Evolutionary conservation across 1,140 invertebrate species (phyloP).

Genomic region (Elymnias hypermnestra): DNA sequence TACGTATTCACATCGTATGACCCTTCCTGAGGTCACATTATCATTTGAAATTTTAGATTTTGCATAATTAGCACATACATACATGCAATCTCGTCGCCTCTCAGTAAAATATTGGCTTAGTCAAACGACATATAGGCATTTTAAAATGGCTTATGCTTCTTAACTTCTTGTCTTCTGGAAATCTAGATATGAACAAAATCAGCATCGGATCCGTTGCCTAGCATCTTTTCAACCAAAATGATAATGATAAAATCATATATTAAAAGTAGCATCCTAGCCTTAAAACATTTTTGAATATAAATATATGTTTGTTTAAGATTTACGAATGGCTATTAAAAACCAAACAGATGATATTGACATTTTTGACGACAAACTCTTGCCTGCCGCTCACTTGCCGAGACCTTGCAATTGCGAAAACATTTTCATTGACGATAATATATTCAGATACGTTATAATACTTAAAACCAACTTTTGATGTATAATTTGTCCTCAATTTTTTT

Average conservation of each 20-base stretch:
- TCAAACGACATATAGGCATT: too few species aligned
- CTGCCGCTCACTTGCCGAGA: slow-evolving; percentile 26
- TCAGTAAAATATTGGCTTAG: too few species aligned
- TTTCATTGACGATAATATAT: slow-evolving; percentile 27
- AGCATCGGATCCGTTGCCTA: background rate
- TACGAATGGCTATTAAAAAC: slow-evolving; percentile 21
- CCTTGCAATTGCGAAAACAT: slow-evolving; percentile 33
- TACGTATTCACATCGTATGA: slow-evolving; percentile 3
- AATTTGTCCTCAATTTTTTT: background rate
- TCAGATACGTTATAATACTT: slow-evolving; percentile 7
- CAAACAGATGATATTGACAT: slow-evolving; percentile 26
- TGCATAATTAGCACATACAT: slow-evolving; percentile 5
- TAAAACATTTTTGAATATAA: background rate
- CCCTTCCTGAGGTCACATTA: slow-evolving; percentile 2
- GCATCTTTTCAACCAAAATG: too few species aligned
- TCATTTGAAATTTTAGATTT: slow-evolving; percentile 6
- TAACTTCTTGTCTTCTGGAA: too few species aligned
- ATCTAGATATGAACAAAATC: too few species aligned
- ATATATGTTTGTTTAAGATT: slow-evolving; percentile 15
- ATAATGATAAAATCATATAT: too few species aligned
- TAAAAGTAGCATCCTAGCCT: too few species aligned
- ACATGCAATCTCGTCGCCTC: too few species aligned
- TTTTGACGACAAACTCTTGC: slow-evolving; percentile 33
- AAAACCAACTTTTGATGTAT: slow-evolving; percentile 4
- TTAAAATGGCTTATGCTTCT: too few species aligned